Evolutionary conservation across 2,797 vertebrate species (phyloP), one percentile per base, ranked within the genome.

Genomic region (Macropodus opercularis): DNA sequence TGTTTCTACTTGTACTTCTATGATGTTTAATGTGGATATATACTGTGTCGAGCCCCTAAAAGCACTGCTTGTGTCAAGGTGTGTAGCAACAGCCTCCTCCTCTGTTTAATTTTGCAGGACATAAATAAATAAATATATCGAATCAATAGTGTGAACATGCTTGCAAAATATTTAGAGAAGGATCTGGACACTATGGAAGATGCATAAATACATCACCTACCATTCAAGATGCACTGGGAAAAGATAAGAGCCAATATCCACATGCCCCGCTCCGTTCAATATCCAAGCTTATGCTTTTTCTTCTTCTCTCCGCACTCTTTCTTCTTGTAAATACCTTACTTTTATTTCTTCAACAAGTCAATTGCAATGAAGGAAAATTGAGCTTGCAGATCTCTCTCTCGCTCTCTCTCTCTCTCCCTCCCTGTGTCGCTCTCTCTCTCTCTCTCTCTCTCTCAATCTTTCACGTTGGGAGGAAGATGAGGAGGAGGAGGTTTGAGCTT

Each of bases 141-240:
- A 44, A 75, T 72, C 23, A 42, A 22, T 44, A 29, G 5, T 43
- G 61, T 31, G 56, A 8, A 66, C 34, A 75, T 31, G 54, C 22
- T 18, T 31, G 13, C n/a, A 40, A 17, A 23, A 0, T 41, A 41
- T 51, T 42, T 22, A 1, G 18, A 3, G 24, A 35, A 23, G 23
- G 38, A 43, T 56, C 18, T 54, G 13, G 7, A 24, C n/a, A n/a
- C 19, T 62, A 23, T 32, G 34, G 26, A 36, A 32, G 36, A 61
- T 63, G 29, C 79, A 84, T 54, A 61, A 68, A 84, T 52, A 68
- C 62, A 84, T 60, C 65, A 91, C 95, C 93, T 93, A 98, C 96
- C 96, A 94, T 97, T 95, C 93, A 95, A 92, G 95, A 98, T 94
- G 96, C 95, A 96, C 93, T 96, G 95, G 93, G 94, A 94, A 94